Evolutionary conservation across 2,113 vertebrate species (phyloP).

Genomic region (Speoplatyrhinus poulsoni): DNA sequence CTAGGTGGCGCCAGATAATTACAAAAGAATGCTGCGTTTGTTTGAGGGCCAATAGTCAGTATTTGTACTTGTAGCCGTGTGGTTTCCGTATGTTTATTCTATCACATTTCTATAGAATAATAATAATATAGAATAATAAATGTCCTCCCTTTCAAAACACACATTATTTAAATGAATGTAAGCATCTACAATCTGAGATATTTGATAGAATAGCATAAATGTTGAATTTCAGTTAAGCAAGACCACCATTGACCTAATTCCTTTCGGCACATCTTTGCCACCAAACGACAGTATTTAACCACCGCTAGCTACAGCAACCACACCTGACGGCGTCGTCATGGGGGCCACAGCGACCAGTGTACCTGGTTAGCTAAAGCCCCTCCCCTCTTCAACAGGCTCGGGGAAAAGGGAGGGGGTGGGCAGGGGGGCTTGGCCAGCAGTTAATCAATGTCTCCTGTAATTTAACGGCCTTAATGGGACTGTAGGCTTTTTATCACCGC

Average conservation of each 20-base stretch:
- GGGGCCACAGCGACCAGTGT: background rate
- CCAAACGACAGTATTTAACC: too few relatives aligned
- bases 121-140: background rate
- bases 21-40: too few relatives aligned
- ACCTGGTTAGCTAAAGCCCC: background rate
- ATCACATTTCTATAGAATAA: background rate
- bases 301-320: too few relatives aligned
- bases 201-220: too few relatives aligned
- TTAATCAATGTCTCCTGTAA: slow-evolving; percentile 50
- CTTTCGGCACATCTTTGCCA: too few relatives aligned
- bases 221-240: too few relatives aligned
- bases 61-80: background rate
- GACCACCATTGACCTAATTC: too few relatives aligned
- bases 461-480: slow-evolving; percentile 78
- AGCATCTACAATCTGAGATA: too few relatives aligned
- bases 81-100: background rate
- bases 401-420: background rate
- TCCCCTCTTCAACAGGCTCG: background rate
- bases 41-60: background rate
- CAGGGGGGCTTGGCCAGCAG: slow-evolving; percentile 11
- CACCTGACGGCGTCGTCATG: background rate
- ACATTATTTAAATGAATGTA: background rate
- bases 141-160: background rate
- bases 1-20: too few relatives aligned
- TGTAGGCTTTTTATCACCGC: slow-evolving; percentile 84